Percentiles rank a stretch among this genome's conserved stretches.
These are phyloP conservation scores for Dryadula phaetusa DNA, from an alignment of 2,888 invertebrate species.

Conservation along the genomic window DNA sequence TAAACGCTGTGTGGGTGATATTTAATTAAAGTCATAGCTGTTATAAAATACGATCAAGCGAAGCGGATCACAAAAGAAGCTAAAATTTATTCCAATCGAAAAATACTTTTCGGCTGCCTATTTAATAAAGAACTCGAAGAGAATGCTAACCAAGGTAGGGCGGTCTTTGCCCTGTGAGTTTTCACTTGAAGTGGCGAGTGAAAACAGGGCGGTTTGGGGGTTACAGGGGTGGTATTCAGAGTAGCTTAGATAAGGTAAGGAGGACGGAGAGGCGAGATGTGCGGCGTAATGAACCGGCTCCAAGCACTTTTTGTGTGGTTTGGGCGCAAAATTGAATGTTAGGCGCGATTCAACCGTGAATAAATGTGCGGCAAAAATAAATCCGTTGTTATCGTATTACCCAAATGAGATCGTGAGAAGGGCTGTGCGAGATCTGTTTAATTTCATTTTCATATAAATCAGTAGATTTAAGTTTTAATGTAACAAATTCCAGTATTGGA, in stretches of 20 bases:
- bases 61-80: constrained; percentile 76
- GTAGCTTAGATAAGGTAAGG: constrained; percentile 83
- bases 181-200: constrained; percentile 81
- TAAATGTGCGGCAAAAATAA: constrained; percentile 80
- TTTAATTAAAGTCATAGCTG: constrained; percentile 73
- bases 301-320: constrained; percentile 82
- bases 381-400: constrained; percentile 83
- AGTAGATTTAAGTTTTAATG: constrained; percentile 71
- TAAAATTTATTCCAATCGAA: constrained; percentile 81
- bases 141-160: constrained; percentile 84
- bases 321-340: constrained; percentile 83
- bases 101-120: constrained; percentile 76
- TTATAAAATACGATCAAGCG: constrained; percentile 69
- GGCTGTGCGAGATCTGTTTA: constrained; percentile 73
- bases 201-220: constrained; percentile 59
- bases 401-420: constrained; percentile 79
- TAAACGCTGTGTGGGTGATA: constrained; percentile 51
- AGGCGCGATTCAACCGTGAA: constrained; percentile 82
- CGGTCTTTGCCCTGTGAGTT: constrained; percentile 80
- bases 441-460: constrained; percentile 77
- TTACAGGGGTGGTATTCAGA: constrained; percentile 73
- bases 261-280: constrained; percentile 83
- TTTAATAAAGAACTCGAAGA: constrained; percentile 83
- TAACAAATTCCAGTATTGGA: constrained; percentile 56
- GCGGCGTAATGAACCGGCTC: constrained; percentile 82